These are phyloP conservation scores for Sclerurus mexicanus DNA, from an alignment of 2,113 vertebrate species.

Conservation along the genomic window DNA sequence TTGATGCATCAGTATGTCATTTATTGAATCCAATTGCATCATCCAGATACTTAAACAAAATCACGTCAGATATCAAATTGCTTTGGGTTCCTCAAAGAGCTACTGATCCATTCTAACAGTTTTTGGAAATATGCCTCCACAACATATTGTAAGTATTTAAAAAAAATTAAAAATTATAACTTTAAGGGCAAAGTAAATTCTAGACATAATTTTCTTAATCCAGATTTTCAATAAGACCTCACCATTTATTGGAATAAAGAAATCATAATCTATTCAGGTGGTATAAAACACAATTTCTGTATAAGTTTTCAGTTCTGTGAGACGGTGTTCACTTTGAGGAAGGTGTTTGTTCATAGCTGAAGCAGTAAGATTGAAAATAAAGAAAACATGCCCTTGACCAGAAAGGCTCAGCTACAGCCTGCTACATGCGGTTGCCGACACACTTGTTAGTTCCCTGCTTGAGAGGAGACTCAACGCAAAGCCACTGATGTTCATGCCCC, in stretches of 20 bases:
- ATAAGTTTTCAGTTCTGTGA: not conserved
- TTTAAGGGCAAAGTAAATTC: not conserved
- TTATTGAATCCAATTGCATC: not conserved
- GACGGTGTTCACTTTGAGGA: not conserved
- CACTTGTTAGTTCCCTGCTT: not conserved
- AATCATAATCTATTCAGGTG: not conserved
- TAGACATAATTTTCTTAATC: not conserved
- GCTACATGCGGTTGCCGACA: not conserved
- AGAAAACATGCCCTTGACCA: not conserved
- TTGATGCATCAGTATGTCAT: not conserved
- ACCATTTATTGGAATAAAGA: not conserved
- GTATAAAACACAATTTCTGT: not conserved
- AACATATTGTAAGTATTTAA: not conserved
- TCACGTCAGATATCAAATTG: not conserved
- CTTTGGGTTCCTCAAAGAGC: not conserved
- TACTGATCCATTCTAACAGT: not conserved
- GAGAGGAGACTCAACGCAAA: not conserved
- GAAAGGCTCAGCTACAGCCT: not conserved
- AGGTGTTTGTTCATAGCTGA: not conserved
- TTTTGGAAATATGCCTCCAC: not conserved
- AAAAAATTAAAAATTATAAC: not conserved
- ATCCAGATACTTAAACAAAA: not conserved
- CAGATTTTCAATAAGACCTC: not conserved
- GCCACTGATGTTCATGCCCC: accelerated
- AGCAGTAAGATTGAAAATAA: not conserved